phyloP scores from a whole-genome alignment of 2,113 vertebrate species.

The Serinus canaria region DNA sequence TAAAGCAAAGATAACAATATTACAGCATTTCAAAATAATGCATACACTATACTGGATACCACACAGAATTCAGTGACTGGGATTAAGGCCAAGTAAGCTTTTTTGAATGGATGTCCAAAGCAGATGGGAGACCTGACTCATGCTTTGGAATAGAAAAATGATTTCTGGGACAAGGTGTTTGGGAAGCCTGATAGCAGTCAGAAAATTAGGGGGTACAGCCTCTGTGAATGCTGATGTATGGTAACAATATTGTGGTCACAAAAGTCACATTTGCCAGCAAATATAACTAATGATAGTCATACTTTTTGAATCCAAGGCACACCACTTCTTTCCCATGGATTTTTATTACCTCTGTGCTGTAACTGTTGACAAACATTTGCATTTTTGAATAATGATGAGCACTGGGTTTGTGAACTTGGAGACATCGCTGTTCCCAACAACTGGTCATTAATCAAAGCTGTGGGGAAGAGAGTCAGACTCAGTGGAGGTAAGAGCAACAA shows the following conservation, averaged over 20 bases:
- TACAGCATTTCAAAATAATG: slow-evolving; percentile 65
- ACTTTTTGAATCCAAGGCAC: background rate
- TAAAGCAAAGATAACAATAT: slow-evolving; percentile 66
- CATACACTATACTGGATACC: slow-evolving; percentile 7
- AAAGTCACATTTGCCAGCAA: background rate
- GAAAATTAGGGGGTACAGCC: background rate
- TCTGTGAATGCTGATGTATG: background rate
- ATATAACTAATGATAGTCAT: background rate
- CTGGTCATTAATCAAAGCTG: slow-evolving; percentile 7
- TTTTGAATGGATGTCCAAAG: slow-evolving; percentile 53
- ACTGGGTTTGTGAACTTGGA: slow-evolving; percentile 15
- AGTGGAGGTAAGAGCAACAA: background rate
- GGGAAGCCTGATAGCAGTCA: slow-evolving; percentile 29
- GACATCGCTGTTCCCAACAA: background rate
- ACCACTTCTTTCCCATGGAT: slow-evolving; percentile 30
- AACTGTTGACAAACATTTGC: slow-evolving; percentile 47
- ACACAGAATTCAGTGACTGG: slow-evolving; percentile 48
- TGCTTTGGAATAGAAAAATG: slow-evolving; percentile 32
- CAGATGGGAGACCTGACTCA: slow-evolving; percentile 55
- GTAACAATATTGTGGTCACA: slow-evolving; percentile 21
- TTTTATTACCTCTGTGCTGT: slow-evolving; percentile 38
- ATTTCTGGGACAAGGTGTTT: slow-evolving; percentile 51
- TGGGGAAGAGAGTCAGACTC: background rate
- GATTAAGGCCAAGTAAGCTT: slow-evolving; percentile 39
- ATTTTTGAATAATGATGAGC: slow-evolving; percentile 20